These are phyloP conservation scores for Eristalis pertinax DNA, from an alignment of 2,888 invertebrate genomes.

Conservation along the genomic window DNA sequence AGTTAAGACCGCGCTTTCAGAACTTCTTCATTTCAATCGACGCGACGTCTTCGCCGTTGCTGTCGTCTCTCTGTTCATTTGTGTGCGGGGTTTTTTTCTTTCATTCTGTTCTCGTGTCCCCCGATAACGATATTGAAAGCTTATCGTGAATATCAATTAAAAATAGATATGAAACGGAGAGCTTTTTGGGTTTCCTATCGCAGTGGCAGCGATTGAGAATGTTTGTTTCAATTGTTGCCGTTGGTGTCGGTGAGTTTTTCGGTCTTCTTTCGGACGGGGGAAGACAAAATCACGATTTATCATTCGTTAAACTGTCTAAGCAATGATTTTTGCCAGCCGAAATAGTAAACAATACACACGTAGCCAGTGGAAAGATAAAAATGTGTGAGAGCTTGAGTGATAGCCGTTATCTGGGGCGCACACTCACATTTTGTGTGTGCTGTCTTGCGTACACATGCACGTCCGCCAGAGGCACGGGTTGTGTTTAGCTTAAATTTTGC, in stretches of 20 bases:
- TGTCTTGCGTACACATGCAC: neutral
- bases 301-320: neutral
- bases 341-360: neutral
- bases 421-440: no score
- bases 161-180: slow-evolving; percentile 42
- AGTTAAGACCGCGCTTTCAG: slow-evolving; percentile 51
- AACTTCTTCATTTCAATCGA: slow-evolving; percentile 59
- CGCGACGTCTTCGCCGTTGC: slow-evolving; percentile 69
- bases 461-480: neutral
- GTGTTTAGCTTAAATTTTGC: slow-evolving; percentile 8
- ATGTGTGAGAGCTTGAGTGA: neutral
- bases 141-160: slow-evolving; percentile 74
- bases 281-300: neutral
- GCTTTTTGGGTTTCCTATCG: slow-evolving; percentile 38
- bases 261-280: neutral
- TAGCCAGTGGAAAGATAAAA: neutral
- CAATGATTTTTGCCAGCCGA: neutral
- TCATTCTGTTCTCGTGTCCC: no score
- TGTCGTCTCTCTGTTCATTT: slow-evolving; percentile 39
- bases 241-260: neutral
- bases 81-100: slow-evolving; percentile 27
- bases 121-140: slow-evolving; percentile 59
- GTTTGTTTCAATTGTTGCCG: no score
- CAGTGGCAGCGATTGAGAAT: neutral
- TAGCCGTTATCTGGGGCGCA: neutral